Evolutionary conservation across 2,888 invertebrate species (phyloP).

Genomic region (Athalia circularis): DNA sequence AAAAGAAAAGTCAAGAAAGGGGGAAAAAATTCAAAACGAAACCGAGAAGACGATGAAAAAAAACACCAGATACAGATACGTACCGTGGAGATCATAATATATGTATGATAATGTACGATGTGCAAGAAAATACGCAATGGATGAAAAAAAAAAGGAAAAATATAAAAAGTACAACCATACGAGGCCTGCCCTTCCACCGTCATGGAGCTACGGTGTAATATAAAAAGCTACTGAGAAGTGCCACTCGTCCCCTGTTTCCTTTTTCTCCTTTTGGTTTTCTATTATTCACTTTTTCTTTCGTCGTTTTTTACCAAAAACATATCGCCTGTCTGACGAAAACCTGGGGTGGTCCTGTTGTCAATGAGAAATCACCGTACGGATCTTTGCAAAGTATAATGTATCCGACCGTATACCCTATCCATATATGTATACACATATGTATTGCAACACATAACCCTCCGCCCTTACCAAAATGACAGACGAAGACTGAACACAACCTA

Average conservation of each 20-base stretch:
- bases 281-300: no score
- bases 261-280: no score
- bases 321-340: conserved; percentile 42
- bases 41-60: conserved; percentile 1
- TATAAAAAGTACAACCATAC: no score
- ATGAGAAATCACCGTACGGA: conserved; percentile 38
- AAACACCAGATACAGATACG: conserved; percentile 4
- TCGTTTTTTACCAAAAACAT: conserved; percentile 32
- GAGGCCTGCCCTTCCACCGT: no score
- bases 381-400: conserved; percentile 44
- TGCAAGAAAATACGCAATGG: no score
- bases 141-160: no score
- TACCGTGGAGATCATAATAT: no score
- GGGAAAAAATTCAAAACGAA: background rate
- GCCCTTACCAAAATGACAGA: conserved; percentile 39
- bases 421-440: no score
- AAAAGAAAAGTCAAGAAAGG: background rate
- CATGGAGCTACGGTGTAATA: no score
- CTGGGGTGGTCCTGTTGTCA: conserved; percentile 13
- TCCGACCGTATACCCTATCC: conserved; percentile 4
- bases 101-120: no score
- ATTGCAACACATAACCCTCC: background rate
- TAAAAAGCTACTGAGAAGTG: no score
- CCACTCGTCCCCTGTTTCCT: no score
- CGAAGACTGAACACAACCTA: conserved; percentile 36